Evolutionary conservation across 2,113 vertebrate genomes (phyloP), one percentile per base, ranked within the genome.

Genomic region (Ardeotis arabs): DNA sequence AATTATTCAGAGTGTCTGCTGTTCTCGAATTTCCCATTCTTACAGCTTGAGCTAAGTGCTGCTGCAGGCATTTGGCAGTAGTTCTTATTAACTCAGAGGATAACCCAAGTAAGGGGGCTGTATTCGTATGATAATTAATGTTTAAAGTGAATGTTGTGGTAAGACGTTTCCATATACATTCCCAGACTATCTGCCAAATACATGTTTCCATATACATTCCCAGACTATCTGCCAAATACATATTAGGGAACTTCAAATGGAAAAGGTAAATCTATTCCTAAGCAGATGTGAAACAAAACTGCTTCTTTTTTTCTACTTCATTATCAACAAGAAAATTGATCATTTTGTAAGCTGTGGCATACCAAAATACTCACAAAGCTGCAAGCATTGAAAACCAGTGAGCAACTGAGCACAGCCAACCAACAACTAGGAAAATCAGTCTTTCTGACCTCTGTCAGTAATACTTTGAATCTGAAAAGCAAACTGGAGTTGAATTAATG

Each of bases 1-100:
- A 98, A 97, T 98, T 98, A 98, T 97, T 98, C 96, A 98, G 49
- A 84, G 50, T 89, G 55, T 89, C 80, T 92, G 68, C 75, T 9
- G 4, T 92, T 97, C 97, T 96, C 3, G 0, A 80, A 93, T 98
- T 98, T 97, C 97, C 79, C 62, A 73, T 81, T 87, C 92, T 94
- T 92, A 76, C 78, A 84, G 84, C 86, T 94, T 80, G 90, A 73
- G 44, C 66, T 91, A 90, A 87, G 85, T 69, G 49, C 60, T 68
- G 73, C 31, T 45, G 53, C 52, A 80, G 84, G 68, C 79, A 84
- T 81, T 92, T 82, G 87, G 84, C 89, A 81, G n/a, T 59, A 74
- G 85, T 20, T 59, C 41, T 75, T n/a, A 59, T 10, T 22, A 88
- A 64, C 78, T 70, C 49, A 49, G 49, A 47, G 45, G 55, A 67